A percentile compares a stretch with the other conserved stretches of the same genome.
These are phyloP conservation scores for Speoplatyrhinus poulsoni DNA, from an alignment of 2,113 vertebrate species.

Conservation along the genomic window DNA sequence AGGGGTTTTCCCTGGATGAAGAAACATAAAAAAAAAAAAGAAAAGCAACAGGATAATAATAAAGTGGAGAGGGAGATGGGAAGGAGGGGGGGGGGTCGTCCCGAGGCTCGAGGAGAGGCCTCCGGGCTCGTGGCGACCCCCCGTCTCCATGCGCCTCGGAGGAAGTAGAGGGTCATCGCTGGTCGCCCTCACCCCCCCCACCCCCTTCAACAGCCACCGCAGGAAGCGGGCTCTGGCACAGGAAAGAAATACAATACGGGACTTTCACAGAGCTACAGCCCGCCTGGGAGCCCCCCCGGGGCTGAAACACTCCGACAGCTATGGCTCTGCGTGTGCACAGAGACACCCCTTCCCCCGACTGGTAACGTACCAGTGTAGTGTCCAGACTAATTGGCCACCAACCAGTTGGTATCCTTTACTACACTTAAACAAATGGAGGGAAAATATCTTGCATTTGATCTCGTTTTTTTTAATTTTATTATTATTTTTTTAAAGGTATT, in stretches of 20 bases:
- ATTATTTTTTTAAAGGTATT: too few relatives aligned
- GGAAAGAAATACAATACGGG: slow-evolving; percentile 91
- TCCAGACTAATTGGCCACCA: background rate
- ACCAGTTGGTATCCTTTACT: too few relatives aligned
- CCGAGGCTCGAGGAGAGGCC: slow-evolving; percentile 66
- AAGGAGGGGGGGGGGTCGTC: slow-evolving; percentile 34
- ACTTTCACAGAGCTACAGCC: slow-evolving; percentile 69
- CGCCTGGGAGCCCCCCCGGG: slow-evolving; percentile 50
- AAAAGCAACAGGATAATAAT: background rate
- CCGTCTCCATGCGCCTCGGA: slow-evolving; percentile 80
- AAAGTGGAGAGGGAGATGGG: background rate
- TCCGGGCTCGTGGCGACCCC: slow-evolving; percentile 80
- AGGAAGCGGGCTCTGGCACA: slow-evolving; percentile 87
- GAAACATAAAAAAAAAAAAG: background rate
- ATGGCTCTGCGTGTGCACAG: background rate
- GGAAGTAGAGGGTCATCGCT: slow-evolving; percentile 86
- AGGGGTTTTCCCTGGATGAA: background rate
- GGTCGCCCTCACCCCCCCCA: slow-evolving; percentile 65
- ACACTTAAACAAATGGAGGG: too few relatives aligned
- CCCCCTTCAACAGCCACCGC: slow-evolving; percentile 64
- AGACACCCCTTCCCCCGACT: background rate
- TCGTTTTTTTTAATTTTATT: too few relatives aligned
- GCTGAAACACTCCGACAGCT: slow-evolving; percentile 72
- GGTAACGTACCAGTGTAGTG: background rate
- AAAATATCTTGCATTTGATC: too few relatives aligned